Conservation (phyloP, 1,140 invertebrate genomes). For the Drosophila ohnishii region DNA sequence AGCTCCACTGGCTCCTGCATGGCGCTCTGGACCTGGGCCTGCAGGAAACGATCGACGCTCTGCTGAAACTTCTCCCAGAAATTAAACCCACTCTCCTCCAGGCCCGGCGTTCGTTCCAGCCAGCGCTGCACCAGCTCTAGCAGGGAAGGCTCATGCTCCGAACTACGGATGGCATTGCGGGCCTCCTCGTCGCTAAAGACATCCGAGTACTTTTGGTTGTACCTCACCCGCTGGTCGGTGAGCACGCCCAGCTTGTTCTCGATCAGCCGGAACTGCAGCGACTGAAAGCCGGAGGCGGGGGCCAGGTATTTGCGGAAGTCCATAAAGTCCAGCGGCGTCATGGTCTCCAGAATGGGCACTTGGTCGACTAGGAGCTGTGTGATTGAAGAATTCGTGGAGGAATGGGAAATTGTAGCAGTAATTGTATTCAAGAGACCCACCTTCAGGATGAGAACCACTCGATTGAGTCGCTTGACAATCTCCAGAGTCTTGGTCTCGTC, state of each 20-base stretch:
- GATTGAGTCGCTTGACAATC: constrained; percentile 95
- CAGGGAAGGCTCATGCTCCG: constrained; percentile 93
- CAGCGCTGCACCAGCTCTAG: constrained; percentile 93
- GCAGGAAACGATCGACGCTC: constrained; percentile 90
- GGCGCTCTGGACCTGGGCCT: constrained; percentile 85
- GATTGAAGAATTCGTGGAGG: constrained; percentile 22
- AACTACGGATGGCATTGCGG: constrained; percentile 88
- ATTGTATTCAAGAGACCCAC: constrained; percentile 84
- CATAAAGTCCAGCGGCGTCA: constrained; percentile 99
- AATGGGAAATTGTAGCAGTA: not conserved
- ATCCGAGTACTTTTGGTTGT: constrained; percentile 95
- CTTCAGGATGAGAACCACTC: constrained; percentile 97
- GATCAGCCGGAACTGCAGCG: constrained; percentile 96
- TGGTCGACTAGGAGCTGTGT: constrained; percentile 97
- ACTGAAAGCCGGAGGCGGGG: constrained; percentile 98
- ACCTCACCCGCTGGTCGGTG: constrained; percentile 93
- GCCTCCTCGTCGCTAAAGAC: constrained; percentile 92
- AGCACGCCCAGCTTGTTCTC: constrained; percentile 98
- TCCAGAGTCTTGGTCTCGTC: constrained; percentile 97
- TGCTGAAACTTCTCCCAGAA: constrained; percentile 96
- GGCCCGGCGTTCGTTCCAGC: constrained; percentile 96
- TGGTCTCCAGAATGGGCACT: constrained; percentile 98
- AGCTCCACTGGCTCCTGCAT: constrained; percentile 84
- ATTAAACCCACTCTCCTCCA: constrained; percentile 92
- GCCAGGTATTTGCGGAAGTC: constrained; percentile 96